Percentiles rank a stretch among this genome's conserved stretches.
phyloP scores from a whole-genome alignment of 1,140 invertebrate genomes.

The Ostrea edulis region DNA sequence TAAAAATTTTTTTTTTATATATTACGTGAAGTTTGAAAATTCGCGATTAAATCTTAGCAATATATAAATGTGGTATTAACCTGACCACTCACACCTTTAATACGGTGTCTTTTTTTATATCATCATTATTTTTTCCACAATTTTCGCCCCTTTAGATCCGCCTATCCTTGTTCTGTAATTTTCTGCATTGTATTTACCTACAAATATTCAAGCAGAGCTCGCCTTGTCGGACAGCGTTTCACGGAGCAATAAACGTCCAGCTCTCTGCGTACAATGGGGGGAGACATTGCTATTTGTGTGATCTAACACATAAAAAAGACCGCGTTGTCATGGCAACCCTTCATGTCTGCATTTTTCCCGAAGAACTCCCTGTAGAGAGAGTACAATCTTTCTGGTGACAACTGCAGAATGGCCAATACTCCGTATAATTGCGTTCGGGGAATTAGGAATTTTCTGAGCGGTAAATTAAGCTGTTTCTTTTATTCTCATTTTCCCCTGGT shows the following conservation, averaged over 20 bases:
- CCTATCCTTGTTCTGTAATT: background rate
- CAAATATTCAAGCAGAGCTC: background rate
- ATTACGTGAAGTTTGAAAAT: no score
- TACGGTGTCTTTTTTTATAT: no score
- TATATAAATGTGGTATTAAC: no score
- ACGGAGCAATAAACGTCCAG: background rate
- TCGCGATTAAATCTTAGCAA: no score
- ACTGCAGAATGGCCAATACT: background rate
- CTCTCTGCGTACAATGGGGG: background rate
- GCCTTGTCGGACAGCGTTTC: background rate
- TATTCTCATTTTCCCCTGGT: background rate
- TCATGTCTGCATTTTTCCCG: constrained; percentile 15
- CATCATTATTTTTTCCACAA: no score
- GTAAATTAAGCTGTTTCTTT: background rate
- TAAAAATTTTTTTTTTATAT: no score
- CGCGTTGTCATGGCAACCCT: background rate
- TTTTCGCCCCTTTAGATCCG: background rate
- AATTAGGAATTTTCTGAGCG: background rate
- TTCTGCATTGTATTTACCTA: background rate
- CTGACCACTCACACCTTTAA: no score
- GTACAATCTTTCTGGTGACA: background rate
- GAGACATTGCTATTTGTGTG: background rate
- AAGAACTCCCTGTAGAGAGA: background rate
- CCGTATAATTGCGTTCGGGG: background rate
- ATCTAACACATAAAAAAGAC: constrained; percentile 1